Base-by-base conservation (phyloP, 1,140 invertebrate species). In the Drosophila orosa region DNA sequence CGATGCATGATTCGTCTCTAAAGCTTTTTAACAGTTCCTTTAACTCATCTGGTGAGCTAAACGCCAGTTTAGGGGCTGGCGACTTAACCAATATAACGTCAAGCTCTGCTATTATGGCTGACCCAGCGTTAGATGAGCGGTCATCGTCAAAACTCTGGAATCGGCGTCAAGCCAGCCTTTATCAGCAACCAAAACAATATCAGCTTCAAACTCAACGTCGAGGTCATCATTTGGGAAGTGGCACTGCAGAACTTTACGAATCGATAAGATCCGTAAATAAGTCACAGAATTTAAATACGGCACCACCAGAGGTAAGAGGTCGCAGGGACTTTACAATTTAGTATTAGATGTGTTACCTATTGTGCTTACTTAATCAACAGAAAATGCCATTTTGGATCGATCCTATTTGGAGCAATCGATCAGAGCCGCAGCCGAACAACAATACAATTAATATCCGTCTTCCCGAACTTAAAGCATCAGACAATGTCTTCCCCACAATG, bases 211-310 rank as follows among this genome's bases (percentile, higher is more conserved):
- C n/a, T 19, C 27, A 37, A n/a, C 58, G 0, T n/a, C 39, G 8
- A 10, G 31, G 29, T 61, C 33, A 22, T 24, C 39, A 59, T 15
- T 55, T 47, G 0, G 19, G 52, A n/a, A 66, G 50, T 39, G 39
- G 35, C 5, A 24, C 33, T 10, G 42, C 45, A 9, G 62, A 69
- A 60, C 42, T 72, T 2, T 89, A 74, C 42, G 72, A 74, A 42
- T 48, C 68, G 22, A 79, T 80, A 45, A 77, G 62, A 24, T 73
- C 75, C 2, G 69, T 75, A 44, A 83, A 78, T 65, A 77, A 86
- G 29, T 92, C 92, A 22, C 91, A 92, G 5, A 93, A 93, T 72
- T 91, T 92, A 3, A 92, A 93, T 83, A 92, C 92, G 31, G 90
- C 92, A 33, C 90, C 91, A 17, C 61, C 82, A 8, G 80, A 92